Evolutionary conservation across 2,797 vertebrate genomes (phyloP).

Genomic region (Rhinatrema bivittatum): DNA sequence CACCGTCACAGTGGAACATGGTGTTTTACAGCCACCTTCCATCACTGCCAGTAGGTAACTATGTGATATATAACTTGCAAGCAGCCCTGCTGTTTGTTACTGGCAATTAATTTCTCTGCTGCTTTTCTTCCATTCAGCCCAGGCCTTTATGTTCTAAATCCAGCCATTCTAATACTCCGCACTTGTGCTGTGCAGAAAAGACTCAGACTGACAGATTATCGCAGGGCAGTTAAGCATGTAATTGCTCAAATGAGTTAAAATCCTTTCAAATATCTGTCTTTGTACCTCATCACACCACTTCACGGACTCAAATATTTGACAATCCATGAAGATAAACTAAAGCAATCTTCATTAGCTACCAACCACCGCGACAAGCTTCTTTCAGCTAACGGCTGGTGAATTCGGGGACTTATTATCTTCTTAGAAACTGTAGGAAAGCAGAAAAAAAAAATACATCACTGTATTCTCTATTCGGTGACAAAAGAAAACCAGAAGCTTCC

Average conservation of each 20-base stretch:
- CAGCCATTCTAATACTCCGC: constrained; percentile 90
- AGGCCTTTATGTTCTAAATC: constrained; percentile 98
- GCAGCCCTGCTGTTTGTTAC: constrained; percentile 99
- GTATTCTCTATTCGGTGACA: constrained; percentile 59
- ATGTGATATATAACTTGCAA: constrained; percentile 92
- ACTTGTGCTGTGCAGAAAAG: constrained; percentile 86
- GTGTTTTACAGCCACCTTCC: constrained; percentile 57
- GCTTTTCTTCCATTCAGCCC: constrained; percentile 95
- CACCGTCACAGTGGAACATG: constrained; percentile 39
- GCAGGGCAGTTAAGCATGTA: constrained; percentile 99
- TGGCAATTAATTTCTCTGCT: constrained; percentile 99
- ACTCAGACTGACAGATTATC: constrained; percentile 98
- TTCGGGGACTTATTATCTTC: constrained; percentile 72
- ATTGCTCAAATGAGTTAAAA: constrained; percentile 99
- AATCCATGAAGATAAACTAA: constrained; percentile 97
- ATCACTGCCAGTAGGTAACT: constrained; percentile 82
- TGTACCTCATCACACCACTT: constrained; percentile 99
- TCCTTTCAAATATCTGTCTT: constrained; percentile 99
- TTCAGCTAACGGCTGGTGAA: constrained; percentile 67
- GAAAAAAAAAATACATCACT: constrained; percentile 60
- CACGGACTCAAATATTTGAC: constrained; percentile 99
- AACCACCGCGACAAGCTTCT: constrained; percentile 79
- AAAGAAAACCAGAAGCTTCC: constrained; percentile 48
- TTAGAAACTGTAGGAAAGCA: constrained; percentile 71
- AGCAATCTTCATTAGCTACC: constrained; percentile 85